Evolutionary conservation across 2,797 vertebrate genomes (phyloP), one percentile per base, ranked within the genome.

Genomic region (Enteromius trimaculatus): DNA sequence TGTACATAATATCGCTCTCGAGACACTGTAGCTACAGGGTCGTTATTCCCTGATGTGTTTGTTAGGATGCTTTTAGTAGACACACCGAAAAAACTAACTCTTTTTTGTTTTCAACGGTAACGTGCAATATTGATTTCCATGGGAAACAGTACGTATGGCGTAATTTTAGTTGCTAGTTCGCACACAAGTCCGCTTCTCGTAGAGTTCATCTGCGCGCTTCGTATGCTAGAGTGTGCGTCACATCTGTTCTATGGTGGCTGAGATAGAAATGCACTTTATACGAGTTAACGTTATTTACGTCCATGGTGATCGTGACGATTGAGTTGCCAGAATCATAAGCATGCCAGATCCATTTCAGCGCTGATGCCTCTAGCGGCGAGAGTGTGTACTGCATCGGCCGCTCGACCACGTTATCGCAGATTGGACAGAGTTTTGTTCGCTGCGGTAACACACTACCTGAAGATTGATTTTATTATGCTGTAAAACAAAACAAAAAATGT

Each of bases 51-150:
- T 92, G 91, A 91, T 91, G 92, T 93, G 90, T 92, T 77, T 89
- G 91, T 92, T 72, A 81, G 81, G 70, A 77, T 60, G 84, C 79
- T 74, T 85, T 82, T 77, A 74, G 75, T 77, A 74, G 44, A 78
- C 69, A 29, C 74, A 29, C 26, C 34, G 2, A 49, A 53, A 68
- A 69, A 66, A 79, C 17, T 5, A 31, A 53, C 29, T 64, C 9
- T 47, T 78, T 80, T 31, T 51, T 64, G 14, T 58, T 78, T 80
- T 77, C 2, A 89, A 83, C 88, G 77, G 90, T 92, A 89, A 91
- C 86, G 92, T 94, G 92, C 93, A 95, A 94, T 94, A 94, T 92
- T 91, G 89, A 92, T 92, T 91, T 89, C 84, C n/a, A 66, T 37
- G 31, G 71, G 62, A 76, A 71, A 58, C 9, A 13, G 62, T 90